Conservation (phyloP, 2,797 vertebrate species). For the Philypnodon macrostomus region DNA sequence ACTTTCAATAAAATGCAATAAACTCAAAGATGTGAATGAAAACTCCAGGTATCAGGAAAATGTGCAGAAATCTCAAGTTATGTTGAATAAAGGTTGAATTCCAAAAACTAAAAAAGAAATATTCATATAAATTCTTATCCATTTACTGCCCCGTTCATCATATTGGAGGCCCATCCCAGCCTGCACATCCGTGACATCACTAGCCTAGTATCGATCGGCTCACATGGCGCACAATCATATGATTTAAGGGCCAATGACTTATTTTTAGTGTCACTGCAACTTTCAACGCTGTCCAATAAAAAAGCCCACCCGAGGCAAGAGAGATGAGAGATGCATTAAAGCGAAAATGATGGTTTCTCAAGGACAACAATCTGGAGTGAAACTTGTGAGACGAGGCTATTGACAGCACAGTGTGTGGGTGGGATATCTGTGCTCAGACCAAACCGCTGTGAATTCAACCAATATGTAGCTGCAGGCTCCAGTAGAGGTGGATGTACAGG, state of each 20-base stretch:
- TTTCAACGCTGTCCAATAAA: slow-evolving; percentile 47
- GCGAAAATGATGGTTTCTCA: slow-evolving; percentile 47
- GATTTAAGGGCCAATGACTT: slow-evolving; percentile 60
- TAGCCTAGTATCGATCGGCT: slow-evolving; percentile 63
- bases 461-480: not conserved
- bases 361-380: slow-evolving; percentile 36
- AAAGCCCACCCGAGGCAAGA: slow-evolving; percentile 13
- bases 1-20: too few species aligned
- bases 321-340: slow-evolving; percentile 42
- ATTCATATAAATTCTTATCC: slow-evolving; percentile 8
- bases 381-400: slow-evolving; percentile 10
- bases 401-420: slow-evolving; percentile 5
- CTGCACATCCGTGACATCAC: slow-evolving; percentile 64
- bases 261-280: slow-evolving; percentile 52
- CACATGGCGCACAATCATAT: slow-evolving; percentile 29
- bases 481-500: slow-evolving; percentile 14
- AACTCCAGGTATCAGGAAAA: too few species aligned
- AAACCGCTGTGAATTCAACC: slow-evolving; percentile 10
- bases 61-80: too few species aligned
- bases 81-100: too few species aligned
- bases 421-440: slow-evolving; percentile 16
- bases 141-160: slow-evolving; percentile 38
- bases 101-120: too few species aligned
- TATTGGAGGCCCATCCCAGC: slow-evolving; percentile 33
- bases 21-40: too few species aligned